A percentile compares a stretch with the other conserved stretches of the same genome.
These are phyloP conservation scores for Chaenogobius annularis DNA, from an alignment of 2,113 vertebrate species.

Conservation along the genomic window DNA sequence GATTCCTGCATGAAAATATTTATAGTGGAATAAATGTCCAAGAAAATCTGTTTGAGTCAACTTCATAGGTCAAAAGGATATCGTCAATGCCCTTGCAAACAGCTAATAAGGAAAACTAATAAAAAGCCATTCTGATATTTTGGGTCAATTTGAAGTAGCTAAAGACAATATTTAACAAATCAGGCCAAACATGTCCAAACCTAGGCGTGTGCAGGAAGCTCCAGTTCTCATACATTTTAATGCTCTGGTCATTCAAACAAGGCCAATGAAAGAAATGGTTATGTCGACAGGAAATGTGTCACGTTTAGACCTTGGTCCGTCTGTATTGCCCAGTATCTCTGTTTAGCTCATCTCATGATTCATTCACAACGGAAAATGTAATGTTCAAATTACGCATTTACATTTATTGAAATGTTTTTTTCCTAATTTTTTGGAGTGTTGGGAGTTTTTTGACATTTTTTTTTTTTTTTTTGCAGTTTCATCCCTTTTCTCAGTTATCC, in stretches of 20 bases:
- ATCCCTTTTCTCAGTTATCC: background rate
- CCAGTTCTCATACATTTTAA: background rate
- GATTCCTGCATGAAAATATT: background rate
- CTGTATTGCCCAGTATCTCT: background rate
- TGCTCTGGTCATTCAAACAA: background rate
- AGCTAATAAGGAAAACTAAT: background rate
- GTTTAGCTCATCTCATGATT: background rate
- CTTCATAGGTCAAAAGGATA: background rate
- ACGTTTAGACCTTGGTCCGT: background rate
- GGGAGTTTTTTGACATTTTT: background rate
- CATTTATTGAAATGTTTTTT: background rate
- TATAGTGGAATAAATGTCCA: constrained; percentile 6
- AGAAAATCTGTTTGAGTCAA: background rate
- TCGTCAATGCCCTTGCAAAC: background rate
- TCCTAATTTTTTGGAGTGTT: too few species aligned
- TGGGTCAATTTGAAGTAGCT: background rate
- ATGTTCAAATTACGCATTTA: background rate
- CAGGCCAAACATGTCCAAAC: background rate
- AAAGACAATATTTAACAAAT: background rate
- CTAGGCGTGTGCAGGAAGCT: background rate
- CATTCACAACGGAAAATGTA: background rate
- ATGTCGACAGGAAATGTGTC: background rate
- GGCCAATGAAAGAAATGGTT: background rate
- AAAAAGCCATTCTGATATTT: background rate
- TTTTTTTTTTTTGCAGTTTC: background rate